Conservation (phyloP, 1,140 invertebrate species). For the Leptopilina clavipes region DNA sequence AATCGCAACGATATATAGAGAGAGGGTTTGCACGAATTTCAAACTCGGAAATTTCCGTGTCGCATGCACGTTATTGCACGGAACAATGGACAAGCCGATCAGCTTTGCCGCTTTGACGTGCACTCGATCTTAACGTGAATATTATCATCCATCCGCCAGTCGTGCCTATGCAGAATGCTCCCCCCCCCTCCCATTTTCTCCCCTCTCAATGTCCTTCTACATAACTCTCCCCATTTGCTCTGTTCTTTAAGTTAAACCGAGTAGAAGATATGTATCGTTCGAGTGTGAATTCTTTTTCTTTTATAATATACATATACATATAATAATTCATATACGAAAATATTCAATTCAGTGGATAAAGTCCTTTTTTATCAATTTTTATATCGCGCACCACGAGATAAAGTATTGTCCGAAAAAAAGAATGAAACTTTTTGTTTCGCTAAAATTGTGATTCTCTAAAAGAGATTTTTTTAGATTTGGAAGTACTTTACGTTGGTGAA, state of each 20-base stretch:
- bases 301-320: neutral
- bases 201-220: neutral
- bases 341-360: too few species aligned
- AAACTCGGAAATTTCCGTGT: conserved; percentile 29
- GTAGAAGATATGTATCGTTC: conserved; percentile 12
- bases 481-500: too few species aligned
- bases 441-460: too few species aligned
- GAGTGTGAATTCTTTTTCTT: neutral
- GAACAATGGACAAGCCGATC: conserved; percentile 34
- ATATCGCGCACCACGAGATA: too few species aligned
- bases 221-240: neutral
- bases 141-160: conserved; percentile 25
- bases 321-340: neutral
- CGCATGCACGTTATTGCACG: conserved; percentile 33
- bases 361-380: too few species aligned
- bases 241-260: conserved; percentile 29
- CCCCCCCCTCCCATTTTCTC: neutral
- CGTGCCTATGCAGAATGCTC: neutral
- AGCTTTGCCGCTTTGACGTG: conserved; percentile 28
- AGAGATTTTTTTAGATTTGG: too few species aligned
- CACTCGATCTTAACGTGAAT: conserved; percentile 33
- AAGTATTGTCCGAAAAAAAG: too few species aligned
- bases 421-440: too few species aligned
- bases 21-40: conserved; percentile 1
- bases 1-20: neutral